A percentile compares a stretch with the other conserved stretches of the same genome.
phyloP scores from a whole-genome alignment of 2,888 invertebrate genomes.

The Pseudococcus viburni region DNA sequence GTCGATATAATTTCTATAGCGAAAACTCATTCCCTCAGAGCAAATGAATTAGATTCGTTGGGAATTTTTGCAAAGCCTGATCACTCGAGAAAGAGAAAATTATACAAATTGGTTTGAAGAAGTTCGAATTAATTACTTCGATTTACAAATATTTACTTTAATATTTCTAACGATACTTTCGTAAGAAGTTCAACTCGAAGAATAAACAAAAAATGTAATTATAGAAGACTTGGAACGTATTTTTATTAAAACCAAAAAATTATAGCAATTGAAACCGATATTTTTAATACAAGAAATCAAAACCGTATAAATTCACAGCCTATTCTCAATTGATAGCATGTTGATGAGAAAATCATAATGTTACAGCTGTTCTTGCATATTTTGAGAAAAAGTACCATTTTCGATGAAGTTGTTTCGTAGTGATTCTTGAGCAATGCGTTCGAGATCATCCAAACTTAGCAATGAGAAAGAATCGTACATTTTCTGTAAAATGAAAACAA shows the following conservation, averaged over 20 bases:
- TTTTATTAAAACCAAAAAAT: conserved; percentile 29
- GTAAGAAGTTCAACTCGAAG: too few relatives aligned
- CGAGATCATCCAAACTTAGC: conserved; percentile 60
- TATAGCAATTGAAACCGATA: background rate
- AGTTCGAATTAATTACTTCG: too few relatives aligned
- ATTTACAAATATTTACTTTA: too few relatives aligned
- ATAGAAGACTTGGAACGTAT: background rate
- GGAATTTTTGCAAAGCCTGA: background rate
- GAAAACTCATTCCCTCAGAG: background rate
- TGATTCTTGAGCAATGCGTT: conserved; percentile 55
- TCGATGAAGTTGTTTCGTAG: background rate
- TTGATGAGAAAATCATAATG: background rate
- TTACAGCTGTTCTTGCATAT: background rate
- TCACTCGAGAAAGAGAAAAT: background rate
- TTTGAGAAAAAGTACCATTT: background rate
- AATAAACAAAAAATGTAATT: background rate
- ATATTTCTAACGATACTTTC: too few relatives aligned
- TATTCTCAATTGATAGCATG: background rate
- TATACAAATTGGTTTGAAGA: too few relatives aligned
- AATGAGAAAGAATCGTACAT: conserved; percentile 48
- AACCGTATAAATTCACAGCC: conserved; percentile 24
- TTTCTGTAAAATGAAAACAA: conserved; percentile 52
- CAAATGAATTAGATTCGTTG: background rate
- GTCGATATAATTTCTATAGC: background rate
- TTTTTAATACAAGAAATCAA: background rate